These are phyloP conservation scores for Sparus aurata DNA, from an alignment of 2,797 vertebrate genomes.

Conservation along the genomic window DNA sequence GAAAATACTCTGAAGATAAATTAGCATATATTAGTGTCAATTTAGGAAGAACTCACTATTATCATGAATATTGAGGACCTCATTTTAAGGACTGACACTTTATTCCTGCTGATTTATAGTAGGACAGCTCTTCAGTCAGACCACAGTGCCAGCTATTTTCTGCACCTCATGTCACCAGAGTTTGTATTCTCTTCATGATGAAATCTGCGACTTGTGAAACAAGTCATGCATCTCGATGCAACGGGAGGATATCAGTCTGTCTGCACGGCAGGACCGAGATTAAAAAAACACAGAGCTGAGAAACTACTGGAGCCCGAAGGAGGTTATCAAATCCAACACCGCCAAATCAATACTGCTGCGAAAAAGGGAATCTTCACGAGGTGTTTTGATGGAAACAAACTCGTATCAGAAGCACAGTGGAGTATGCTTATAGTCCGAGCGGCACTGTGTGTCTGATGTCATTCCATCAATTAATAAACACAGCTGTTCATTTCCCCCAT, in stretches of 20 bases:
- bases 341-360: slow-evolving; percentile 10
- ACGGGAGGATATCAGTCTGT: slow-evolving; percentile 22
- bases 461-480: slow-evolving; percentile 24
- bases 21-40: not conserved
- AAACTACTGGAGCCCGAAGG: slow-evolving; percentile 1
- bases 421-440: not conserved
- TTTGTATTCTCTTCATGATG: not conserved
- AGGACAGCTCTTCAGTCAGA: not conserved
- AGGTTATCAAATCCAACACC: slow-evolving; percentile 9
- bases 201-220: slow-evolving; percentile 19
- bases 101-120: not conserved
- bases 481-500: slow-evolving; percentile 19
- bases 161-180: not conserved
- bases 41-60: not conserved
- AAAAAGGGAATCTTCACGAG: slow-evolving; percentile 5
- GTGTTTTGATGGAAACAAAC: slow-evolving; percentile 9
- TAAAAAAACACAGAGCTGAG: slow-evolving; percentile 2
- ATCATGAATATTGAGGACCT: not conserved
- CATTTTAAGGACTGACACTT: not conserved
- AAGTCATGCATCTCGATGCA: slow-evolving; percentile 30
- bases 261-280: slow-evolving; percentile 19
- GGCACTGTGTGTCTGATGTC: slow-evolving; percentile 19
- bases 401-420: slow-evolving; percentile 4
- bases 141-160: not conserved
- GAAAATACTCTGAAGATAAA: not conserved